phyloP scores from a whole-genome alignment of 2,888 invertebrate species.

The Hololepta plana region DNA sequence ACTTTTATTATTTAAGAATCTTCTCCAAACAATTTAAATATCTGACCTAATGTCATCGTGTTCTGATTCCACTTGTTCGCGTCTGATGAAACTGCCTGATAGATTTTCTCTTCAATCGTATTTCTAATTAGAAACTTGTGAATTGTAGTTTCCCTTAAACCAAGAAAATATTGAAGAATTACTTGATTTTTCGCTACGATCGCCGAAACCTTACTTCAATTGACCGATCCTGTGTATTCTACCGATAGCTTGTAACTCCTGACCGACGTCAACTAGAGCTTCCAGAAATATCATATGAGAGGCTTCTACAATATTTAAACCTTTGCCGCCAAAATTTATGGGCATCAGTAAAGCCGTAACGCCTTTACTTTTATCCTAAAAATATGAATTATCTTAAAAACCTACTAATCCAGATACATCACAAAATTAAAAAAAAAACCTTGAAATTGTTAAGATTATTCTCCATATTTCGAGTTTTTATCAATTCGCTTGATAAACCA shows the following conservation, averaged over 20 bases:
- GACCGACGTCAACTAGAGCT: constrained; percentile 51
- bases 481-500: constrained; percentile 21
- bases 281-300: constrained; percentile 60
- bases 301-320: constrained; percentile 61
- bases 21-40: too few species aligned
- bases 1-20: too few species aligned
- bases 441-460: constrained; percentile 5
- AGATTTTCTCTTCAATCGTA: constrained; percentile 55
- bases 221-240: constrained; percentile 66
- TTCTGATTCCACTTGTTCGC: too few species aligned
- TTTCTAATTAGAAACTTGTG: constrained; percentile 49
- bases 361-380: constrained; percentile 23
- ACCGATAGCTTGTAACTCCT: constrained; percentile 61
- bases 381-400: constrained; percentile 5
- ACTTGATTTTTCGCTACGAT: constrained; percentile 1
- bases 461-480: neutral
- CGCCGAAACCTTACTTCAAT: constrained; percentile 31
- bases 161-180: constrained; percentile 5
- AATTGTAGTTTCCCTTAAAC: constrained; percentile 40
- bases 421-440: neutral
- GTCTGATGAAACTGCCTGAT: constrained; percentile 28
- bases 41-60: too few species aligned
- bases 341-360: constrained; percentile 47
- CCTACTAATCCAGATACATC: constrained; percentile 2
- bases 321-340: constrained; percentile 50